These are phyloP conservation scores for Phalacrocorax carbo DNA, from an alignment of 2,113 vertebrate species.

Conservation along the genomic window DNA sequence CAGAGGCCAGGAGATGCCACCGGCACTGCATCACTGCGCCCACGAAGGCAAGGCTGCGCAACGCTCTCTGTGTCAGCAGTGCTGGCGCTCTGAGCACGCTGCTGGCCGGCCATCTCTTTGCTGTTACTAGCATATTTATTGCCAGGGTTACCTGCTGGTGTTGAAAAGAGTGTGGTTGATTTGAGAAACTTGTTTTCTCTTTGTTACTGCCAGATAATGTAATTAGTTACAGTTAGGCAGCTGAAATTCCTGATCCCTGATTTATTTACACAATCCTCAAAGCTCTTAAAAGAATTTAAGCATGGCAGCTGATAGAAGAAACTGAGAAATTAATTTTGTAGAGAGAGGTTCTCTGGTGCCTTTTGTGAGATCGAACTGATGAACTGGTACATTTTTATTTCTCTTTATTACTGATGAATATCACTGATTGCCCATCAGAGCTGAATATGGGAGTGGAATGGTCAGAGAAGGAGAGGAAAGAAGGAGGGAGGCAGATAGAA, in stretches of 20 bases:
- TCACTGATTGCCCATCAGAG: not conserved
- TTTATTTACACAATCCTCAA: not conserved
- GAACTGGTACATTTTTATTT: not conserved
- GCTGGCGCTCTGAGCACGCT: accelerated
- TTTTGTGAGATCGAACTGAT: not conserved
- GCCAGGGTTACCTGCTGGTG: not conserved
- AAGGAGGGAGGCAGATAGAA: not conserved
- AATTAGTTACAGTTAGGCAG: not conserved
- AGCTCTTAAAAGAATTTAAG: not conserved
- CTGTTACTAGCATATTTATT: not conserved
- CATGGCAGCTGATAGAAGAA: not conserved
- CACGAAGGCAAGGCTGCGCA: not conserved
- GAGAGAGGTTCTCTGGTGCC: not conserved
- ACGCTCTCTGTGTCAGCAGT: accelerated
- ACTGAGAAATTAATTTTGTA: not conserved
- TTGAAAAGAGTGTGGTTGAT: not conserved
- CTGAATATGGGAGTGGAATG: not conserved
- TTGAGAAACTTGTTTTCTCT: not conserved
- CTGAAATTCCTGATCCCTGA: not conserved
- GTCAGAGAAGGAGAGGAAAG: not conserved
- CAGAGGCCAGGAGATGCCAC: not conserved
- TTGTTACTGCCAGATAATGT: not conserved
- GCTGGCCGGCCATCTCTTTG: not conserved
- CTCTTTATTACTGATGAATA: not conserved
- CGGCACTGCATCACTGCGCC: accelerated